Base-by-base conservation (phyloP, 2,113 vertebrate species). In the Chloropsis hardwickii region DNA sequence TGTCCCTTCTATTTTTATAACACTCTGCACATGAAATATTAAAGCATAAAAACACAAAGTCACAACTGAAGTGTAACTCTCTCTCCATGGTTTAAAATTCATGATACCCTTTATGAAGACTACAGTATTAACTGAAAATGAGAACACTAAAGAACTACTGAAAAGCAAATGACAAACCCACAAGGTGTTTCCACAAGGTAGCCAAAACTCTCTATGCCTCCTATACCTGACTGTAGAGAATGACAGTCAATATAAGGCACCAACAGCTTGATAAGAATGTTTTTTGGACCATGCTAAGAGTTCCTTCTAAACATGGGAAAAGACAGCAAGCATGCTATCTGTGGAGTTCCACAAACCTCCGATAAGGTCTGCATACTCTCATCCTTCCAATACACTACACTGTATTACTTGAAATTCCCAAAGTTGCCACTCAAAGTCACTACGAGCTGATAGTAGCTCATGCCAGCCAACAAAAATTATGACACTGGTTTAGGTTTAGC, bases 231-330 rank as follows among this genome's bases (percentile, higher is more conserved):
- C 10, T 81, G 72, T 2, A 90, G 31, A 53, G 62, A 58, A 91
- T 71, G 66, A 73, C 58, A 90, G 78, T n/a, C 70, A 94, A 61
- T 44, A 57, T 9, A 79, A 66, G 33, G 81, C 57, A 93, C 39
- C 74, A 91, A 42, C 37, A 81, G 40, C 53, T 9, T 88, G 81
- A 64, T 73, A 95, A 95, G 54, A 64, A 57, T 20, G 53, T 31
- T 91, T 86, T 90, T 73, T 45, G 22, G 85, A 80, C 64, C 48
- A 48, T 8, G 37, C 64, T 65, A 91, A 74, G 53, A 28, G 11
- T n/a, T 82, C 78, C 51, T 88, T 94, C 81, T 90, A 92, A 88
- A 96, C 77, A 91, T 47, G 81, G 94, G 61, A 86, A 80, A 60
- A 53, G 70, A 58, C 22, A 84, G 58, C 0, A 6, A 44, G 54